Conservation (phyloP, 2,797 vertebrate genomes). For the Oophaga sylvatica region DNA sequence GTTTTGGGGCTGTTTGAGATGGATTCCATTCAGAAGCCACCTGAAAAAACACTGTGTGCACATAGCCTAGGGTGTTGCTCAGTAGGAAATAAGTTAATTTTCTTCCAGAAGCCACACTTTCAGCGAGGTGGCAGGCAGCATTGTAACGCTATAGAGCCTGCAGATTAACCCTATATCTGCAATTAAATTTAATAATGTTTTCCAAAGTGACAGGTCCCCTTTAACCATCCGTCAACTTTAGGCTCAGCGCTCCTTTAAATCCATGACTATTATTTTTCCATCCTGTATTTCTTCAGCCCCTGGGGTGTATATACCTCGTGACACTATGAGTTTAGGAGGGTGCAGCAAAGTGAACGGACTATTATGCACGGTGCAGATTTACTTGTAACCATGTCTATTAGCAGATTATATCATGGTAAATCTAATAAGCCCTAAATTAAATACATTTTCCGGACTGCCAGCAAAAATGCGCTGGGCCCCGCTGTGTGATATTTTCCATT, state of each 20-base stretch:
- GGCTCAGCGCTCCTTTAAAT: not conserved
- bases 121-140: no score
- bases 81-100: no score
- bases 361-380: not conserved
- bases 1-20: no score
- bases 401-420: slow-evolving; percentile 14
- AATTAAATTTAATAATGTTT: no score
- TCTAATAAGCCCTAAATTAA: slow-evolving; percentile 14
- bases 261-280: slow-evolving; percentile 12
- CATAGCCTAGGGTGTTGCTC: no score
- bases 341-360: not conserved
- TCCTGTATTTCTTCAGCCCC: not conserved
- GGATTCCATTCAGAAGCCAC: no score
- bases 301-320: not conserved
- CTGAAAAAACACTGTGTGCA: no score
- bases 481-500: slow-evolving; percentile 18
- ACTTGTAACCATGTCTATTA: slow-evolving; percentile 5
- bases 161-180: no score
- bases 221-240: not conserved
- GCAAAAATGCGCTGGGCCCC: not conserved
- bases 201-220: not conserved
- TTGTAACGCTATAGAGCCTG: no score
- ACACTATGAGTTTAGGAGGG: not conserved
- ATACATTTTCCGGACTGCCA: not conserved
- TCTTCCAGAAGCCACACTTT: no score